Conservation (phyloP, 2,888 invertebrate species). For the Hyalella azteca region DNA sequence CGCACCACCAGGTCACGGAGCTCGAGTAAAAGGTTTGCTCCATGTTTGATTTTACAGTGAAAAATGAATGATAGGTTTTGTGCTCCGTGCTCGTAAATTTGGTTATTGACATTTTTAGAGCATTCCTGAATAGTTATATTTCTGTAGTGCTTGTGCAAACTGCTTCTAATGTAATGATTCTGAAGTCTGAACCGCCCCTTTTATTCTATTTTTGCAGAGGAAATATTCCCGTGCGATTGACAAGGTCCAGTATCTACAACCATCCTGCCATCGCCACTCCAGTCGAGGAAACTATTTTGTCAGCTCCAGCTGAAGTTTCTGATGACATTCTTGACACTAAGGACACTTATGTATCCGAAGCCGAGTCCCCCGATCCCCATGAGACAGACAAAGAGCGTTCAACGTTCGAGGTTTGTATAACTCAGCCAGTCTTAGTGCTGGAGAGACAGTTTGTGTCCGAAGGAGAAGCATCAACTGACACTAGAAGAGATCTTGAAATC, state of each 20-base stretch:
- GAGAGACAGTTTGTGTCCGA: too few relatives aligned
- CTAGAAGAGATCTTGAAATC: too few relatives aligned
- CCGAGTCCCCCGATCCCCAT: too few relatives aligned
- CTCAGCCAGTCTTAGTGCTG: too few relatives aligned
- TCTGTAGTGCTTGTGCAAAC: neutral
- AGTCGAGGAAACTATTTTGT: neutral
- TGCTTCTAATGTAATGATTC: neutral
- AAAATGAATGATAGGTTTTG: neutral
- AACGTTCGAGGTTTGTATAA: too few relatives aligned
- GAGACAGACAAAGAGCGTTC: too few relatives aligned
- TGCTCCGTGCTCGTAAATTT: neutral
- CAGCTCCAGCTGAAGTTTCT: neutral
- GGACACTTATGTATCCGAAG: too few relatives aligned
- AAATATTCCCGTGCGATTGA: neutral
- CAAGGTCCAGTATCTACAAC: constrained; percentile 6
- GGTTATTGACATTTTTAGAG: neutral
- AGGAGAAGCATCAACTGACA: too few relatives aligned
- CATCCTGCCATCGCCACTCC: neutral
- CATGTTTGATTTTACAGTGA: neutral
- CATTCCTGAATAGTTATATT: neutral
- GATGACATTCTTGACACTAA: neutral
- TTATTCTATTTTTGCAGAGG: neutral
- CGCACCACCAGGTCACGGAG: neutral
- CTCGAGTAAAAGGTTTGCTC: neutral
- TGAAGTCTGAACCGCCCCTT: neutral